Base-by-base conservation (phyloP, 2,888 invertebrate genomes). In the Darwinula stevensoni region DNA sequence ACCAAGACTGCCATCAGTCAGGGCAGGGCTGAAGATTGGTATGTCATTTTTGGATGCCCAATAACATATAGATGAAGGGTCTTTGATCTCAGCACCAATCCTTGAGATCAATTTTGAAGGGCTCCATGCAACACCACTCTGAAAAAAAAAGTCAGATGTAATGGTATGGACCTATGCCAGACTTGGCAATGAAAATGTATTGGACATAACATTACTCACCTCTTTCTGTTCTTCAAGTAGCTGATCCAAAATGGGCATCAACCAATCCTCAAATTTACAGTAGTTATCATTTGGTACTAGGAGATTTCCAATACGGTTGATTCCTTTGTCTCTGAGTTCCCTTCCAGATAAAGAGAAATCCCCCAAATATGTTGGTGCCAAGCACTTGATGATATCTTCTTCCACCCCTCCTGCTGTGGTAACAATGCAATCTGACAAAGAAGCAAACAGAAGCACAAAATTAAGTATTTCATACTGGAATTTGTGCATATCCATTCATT, bases 211-310 rank as follows among this genome's bases (percentile, higher is more conserved):
- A 36, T 35, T 42, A 54, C 54, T 39, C 67, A 63, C 35, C 34
- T 60, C 55, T 34, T 66, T 64, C 50, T 97, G 94, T 47, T 94
- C 86, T 27, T 62, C 53, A 4, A 91, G 49, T 73, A 97, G 74
- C 49, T 71, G 65, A 46, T 91, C 75, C 3, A 99, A 58, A 37
- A 82, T 59, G 0, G 97, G 97, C 55, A 74, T 78, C 1, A 88
- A 60, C 94, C 94, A 99, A 46, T 86, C 76, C 52, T 97, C 91
- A 56, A 97, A 97, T 41, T 67, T 62, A 46, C 94, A 94, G 50
- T 99, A 99, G 54, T 97, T 97, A 43, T 84, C 71, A 55, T 99
- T 99, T 2, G 97, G 97, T 0, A 94, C 86, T 30, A 97, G 57
- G 28, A 99, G 60, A 54, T 99, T 99, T 22, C 82, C 80, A 39